A percentile compares a stretch with the other conserved stretches of the same genome.
These are phyloP conservation scores for Drosophila kanapiae DNA, from an alignment of 1,140 invertebrate species.

Conservation along the genomic window DNA sequence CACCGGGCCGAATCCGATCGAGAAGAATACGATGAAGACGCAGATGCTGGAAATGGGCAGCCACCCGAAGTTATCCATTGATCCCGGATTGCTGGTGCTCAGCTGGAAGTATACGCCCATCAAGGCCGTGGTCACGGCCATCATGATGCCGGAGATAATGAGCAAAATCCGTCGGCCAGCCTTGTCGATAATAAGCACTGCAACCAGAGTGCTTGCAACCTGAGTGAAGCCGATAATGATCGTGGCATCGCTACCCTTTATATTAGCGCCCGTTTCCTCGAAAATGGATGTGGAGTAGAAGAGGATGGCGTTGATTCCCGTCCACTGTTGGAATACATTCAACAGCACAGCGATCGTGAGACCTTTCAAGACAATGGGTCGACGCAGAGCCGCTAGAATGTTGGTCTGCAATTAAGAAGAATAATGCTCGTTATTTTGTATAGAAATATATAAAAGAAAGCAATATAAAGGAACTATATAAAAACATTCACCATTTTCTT, in stretches of 20 bases:
- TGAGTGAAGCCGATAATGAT: slow-evolving; percentile 92
- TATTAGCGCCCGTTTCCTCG: slow-evolving; percentile 45
- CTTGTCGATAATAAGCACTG: slow-evolving; percentile 88
- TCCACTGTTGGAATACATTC: slow-evolving; percentile 71
- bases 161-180: slow-evolving; percentile 90
- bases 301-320: slow-evolving; percentile 76
- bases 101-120: slow-evolving; percentile 89
- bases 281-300: slow-evolving; percentile 76
- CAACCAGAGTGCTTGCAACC: slow-evolving; percentile 89
- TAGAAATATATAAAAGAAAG: background rate
- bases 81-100: slow-evolving; percentile 67
- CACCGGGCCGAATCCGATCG: slow-evolving; percentile 92
- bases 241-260: slow-evolving; percentile 87
- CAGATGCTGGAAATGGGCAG: slow-evolving; percentile 91
- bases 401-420: slow-evolving; percentile 20
- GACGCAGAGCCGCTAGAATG: slow-evolving; percentile 31
- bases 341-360: slow-evolving; percentile 59
- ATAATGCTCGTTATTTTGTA: background rate
- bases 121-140: slow-evolving; percentile 88
- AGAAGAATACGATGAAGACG: slow-evolving; percentile 92
- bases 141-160: slow-evolving; percentile 88
- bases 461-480: too few relatives aligned
- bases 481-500: too few relatives aligned
- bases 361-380: slow-evolving; percentile 65
- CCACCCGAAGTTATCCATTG: slow-evolving; percentile 86